Evolutionary conservation across 2,113 vertebrate species (phyloP).

Genomic region (Nymphicus hollandicus): DNA sequence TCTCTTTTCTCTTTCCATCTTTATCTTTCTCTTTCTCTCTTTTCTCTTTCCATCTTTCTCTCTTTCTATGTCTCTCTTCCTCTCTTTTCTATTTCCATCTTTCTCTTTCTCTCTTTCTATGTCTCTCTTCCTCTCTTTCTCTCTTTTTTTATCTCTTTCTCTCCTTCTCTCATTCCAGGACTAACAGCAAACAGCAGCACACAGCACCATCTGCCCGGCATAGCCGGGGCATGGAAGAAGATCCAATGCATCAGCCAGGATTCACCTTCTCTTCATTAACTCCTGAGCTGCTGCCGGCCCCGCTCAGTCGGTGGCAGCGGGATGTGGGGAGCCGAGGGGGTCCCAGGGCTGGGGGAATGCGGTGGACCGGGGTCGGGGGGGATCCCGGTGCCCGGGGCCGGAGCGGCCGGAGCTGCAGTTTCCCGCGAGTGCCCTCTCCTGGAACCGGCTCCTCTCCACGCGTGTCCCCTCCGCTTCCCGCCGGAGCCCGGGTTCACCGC

Average conservation of each 20-base stretch:
- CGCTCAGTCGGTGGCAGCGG: background rate
- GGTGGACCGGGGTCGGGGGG: background rate
- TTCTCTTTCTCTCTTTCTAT: too few species aligned
- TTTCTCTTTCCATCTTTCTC: background rate
- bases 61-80: background rate
- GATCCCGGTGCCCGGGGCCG: background rate
- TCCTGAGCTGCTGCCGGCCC: fast-evolving
- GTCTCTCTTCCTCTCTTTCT: background rate
- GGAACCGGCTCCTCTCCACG: constrained; percentile 10
- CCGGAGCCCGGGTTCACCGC: background rate
- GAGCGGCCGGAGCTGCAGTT: constrained; percentile 29
- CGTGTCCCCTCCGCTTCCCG: background rate
- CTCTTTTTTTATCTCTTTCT: too few species aligned
- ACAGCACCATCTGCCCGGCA: background rate
- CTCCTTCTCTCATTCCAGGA: background rate
- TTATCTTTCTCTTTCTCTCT: too few species aligned
- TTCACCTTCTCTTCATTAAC: background rate
- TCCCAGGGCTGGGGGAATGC: background rate
- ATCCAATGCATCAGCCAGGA: background rate
- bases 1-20: fast-evolving
- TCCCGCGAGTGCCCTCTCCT: constrained; percentile 69
- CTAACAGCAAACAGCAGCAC: background rate
- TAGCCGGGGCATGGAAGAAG: background rate
- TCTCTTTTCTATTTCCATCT: too few species aligned
- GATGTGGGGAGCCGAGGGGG: background rate